Evolutionary conservation across 2,797 vertebrate species (phyloP).

Genomic region (Aplochiton taeniatus): DNA sequence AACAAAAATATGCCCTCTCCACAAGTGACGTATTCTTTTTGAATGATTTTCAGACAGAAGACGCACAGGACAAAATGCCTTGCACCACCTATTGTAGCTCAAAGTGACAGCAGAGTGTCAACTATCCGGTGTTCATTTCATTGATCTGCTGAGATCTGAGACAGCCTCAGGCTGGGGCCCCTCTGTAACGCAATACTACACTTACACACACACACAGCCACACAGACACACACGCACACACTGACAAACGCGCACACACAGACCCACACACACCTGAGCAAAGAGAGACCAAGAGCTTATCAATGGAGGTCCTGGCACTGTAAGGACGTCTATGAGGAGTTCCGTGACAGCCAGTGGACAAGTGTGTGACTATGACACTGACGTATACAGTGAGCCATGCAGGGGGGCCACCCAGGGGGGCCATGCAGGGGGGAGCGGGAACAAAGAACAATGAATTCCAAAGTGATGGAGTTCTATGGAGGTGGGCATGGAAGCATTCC

Average conservation of each 20-base stretch:
- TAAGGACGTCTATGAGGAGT: too few species aligned
- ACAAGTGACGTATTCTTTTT: not conserved
- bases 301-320: too few species aligned
- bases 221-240: not conserved
- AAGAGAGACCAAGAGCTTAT: not conserved
- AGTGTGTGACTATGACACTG: too few species aligned
- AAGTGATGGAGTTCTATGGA: conserved; percentile 23
- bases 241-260: conserved; percentile 4
- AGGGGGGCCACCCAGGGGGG: not conserved
- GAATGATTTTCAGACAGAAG: not conserved
- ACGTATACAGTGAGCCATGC: not conserved
- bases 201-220: conserved; percentile 21
- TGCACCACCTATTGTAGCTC: not conserved
- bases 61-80: not conserved
- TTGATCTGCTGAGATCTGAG: conserved; percentile 54
- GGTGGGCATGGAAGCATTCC: conserved; percentile 33
- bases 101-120: conserved; percentile 25
- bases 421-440: not conserved
- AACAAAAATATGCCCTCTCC: too few species aligned
- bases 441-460: conserved; percentile 14
- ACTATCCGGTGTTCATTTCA: conserved; percentile 35
- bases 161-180: conserved; percentile 52
- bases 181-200: conserved; percentile 53
- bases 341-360: too few species aligned
- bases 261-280: conserved; percentile 8